phyloP scores from a whole-genome alignment of 1,140 invertebrate species.

The Rhizoglyphus robini region DNA sequence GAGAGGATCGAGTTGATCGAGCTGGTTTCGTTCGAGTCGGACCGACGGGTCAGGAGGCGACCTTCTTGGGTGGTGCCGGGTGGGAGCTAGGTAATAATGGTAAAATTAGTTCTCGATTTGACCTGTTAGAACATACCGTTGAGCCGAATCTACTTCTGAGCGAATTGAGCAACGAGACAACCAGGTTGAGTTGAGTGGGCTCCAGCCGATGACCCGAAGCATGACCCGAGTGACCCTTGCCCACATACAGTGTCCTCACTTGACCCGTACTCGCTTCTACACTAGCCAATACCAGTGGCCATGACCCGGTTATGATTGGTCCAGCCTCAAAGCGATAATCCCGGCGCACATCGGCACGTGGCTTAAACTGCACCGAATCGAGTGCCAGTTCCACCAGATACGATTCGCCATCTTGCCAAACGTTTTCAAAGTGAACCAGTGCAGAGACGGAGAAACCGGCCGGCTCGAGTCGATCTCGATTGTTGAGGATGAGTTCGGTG shows the following conservation, averaged over 20 bases:
- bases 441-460: slow-evolving; percentile 12
- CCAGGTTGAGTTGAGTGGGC: slow-evolving; percentile 1
- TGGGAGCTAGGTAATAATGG: neutral
- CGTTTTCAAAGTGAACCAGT: slow-evolving; percentile 16
- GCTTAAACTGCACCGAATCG: neutral
- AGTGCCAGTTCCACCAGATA: slow-evolving; percentile 16
- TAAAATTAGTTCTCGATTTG: neutral
- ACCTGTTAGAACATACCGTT: neutral
- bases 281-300: neutral
- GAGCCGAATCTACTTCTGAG: neutral
- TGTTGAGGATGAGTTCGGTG: slow-evolving; percentile 19
- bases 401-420: slow-evolving; percentile 19
- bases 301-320: slow-evolving; percentile 9
- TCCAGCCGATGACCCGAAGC: slow-evolving; percentile 12
- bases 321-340: neutral
- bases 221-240: slow-evolving; percentile 11
- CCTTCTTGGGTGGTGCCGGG: no score
- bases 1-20: slow-evolving; percentile 1
- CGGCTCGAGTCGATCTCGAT: slow-evolving; percentile 21
- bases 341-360: neutral
- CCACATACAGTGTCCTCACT: slow-evolving; percentile 12
- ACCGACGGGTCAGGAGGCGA: no score
- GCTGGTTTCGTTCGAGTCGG: no score
- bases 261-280: slow-evolving; percentile 15
- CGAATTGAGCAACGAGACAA: slow-evolving; percentile 6